phyloP scores from a whole-genome alignment of 2,888 invertebrate species.

The Zelleria hepariella region DNA sequence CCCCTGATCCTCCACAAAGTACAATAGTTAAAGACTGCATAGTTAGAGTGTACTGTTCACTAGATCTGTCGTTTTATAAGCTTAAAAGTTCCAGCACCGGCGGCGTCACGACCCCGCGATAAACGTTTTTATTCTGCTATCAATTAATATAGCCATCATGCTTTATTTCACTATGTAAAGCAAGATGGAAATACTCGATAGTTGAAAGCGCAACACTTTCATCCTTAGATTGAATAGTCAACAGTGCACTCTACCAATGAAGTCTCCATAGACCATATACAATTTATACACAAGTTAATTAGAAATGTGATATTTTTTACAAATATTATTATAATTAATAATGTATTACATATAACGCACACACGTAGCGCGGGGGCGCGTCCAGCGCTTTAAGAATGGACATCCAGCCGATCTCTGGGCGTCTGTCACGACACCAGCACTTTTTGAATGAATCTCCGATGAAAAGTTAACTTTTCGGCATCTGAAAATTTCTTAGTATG shows the following conservation, averaged over 20 bases:
- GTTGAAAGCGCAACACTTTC: too few species aligned
- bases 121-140: too few species aligned
- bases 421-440: slow-evolving; percentile 41
- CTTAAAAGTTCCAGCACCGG: too few species aligned
- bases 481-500: too few species aligned
- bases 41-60: slow-evolving; percentile 29
- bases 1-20: slow-evolving; percentile 58
- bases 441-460: slow-evolving; percentile 32
- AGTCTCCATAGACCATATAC: slow-evolving; percentile 61
- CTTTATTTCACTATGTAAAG: too few species aligned
- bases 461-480: neutral
- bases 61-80: too few species aligned
- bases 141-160: too few species aligned
- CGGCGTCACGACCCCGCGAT: too few species aligned
- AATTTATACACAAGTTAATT: slow-evolving; percentile 53
- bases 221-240: slow-evolving; percentile 2
- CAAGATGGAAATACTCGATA: too few species aligned
- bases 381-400: slow-evolving; percentile 18
- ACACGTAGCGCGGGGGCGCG: slow-evolving; percentile 31
- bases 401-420: slow-evolving; percentile 25
- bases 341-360: slow-evolving; percentile 28
- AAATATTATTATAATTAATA: slow-evolving; percentile 22
- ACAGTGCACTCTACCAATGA: slow-evolving; percentile 37
- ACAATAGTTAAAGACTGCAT: slow-evolving; percentile 50
- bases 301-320: slow-evolving; percentile 51